Conservation (phyloP, 2,113 vertebrate species). For the Garra rufa region DNA sequence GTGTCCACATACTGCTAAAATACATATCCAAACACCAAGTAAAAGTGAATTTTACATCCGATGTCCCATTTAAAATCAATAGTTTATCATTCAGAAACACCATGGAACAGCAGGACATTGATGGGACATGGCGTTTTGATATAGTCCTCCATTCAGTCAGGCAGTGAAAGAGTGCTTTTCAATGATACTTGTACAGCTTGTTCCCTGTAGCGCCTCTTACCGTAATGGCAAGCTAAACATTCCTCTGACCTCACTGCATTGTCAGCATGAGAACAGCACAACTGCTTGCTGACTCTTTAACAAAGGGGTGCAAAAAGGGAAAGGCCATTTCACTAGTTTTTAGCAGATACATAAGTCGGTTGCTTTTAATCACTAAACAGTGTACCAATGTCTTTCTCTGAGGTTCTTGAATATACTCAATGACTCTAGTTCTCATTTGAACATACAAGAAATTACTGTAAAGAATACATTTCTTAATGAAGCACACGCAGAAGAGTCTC, state of each 20-base stretch:
- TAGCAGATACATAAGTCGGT: neutral
- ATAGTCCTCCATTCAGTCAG: neutral
- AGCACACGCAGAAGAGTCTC: slow-evolving; percentile 20
- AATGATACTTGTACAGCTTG: slow-evolving; percentile 35
- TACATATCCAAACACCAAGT: too few species aligned
- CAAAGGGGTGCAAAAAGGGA: slow-evolving; percentile 15
- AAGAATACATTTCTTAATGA: neutral
- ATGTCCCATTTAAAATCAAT: neutral
- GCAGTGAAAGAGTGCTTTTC: slow-evolving; percentile 18
- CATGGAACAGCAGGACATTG: neutral
- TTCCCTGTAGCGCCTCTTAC: slow-evolving; percentile 11
- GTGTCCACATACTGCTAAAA: too few species aligned
- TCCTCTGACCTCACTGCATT: slow-evolving; percentile 30
- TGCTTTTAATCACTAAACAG: neutral
- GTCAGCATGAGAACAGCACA: slow-evolving; percentile 22
- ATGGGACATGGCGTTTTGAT: neutral
- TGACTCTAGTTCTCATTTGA: neutral
- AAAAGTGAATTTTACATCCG: too few species aligned
- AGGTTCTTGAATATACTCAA: neutral
- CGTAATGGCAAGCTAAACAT: slow-evolving; percentile 34
- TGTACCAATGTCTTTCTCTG: neutral
- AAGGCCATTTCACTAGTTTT: neutral
- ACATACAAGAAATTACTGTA: neutral
- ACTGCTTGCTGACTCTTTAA: neutral
- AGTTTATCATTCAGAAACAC: neutral